A percentile compares a stretch with the other conserved stretches of the same genome.
These are phyloP conservation scores for Clivina fossor DNA, from an alignment of 2,888 invertebrate genomes.

Conservation along the genomic window DNA sequence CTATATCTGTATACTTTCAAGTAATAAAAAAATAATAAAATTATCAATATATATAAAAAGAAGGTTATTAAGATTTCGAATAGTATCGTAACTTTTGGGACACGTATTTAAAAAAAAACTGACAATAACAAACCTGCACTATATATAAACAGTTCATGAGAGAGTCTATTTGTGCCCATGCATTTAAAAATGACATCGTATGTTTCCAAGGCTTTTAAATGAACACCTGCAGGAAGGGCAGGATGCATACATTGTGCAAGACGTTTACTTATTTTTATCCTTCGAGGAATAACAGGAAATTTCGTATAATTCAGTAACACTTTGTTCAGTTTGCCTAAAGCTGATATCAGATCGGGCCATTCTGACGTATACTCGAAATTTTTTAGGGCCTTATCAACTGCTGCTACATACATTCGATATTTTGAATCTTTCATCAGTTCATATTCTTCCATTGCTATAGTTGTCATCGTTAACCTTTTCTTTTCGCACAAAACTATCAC, in stretches of 20 bases:
- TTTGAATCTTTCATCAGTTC: constrained; percentile 80
- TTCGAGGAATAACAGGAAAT: constrained; percentile 81
- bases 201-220: constrained; percentile 87
- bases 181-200: constrained; percentile 89
- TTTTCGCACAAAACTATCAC: constrained; percentile 2
- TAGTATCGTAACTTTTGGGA: no score
- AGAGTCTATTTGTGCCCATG: constrained; percentile 78
- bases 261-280: constrained; percentile 86
- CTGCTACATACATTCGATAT: constrained; percentile 76
- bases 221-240: constrained; percentile 86
- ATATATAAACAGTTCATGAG: constrained; percentile 82
- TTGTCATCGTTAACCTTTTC: constrained; percentile 52
- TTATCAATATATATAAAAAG: neutral
- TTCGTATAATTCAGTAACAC: constrained; percentile 77
- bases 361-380: constrained; percentile 93
- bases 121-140: constrained; percentile 64
- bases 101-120: no score
- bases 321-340: constrained; percentile 86
- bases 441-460: constrained; percentile 71
- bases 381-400: constrained; percentile 84
- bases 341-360: constrained; percentile 92
- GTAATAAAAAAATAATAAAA: neutral
- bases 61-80: neutral
- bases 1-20: neutral
- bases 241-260: constrained; percentile 94